Percentiles rank a stretch among this genome's conserved stretches.
Evolutionary conservation across 92 coral and sea anemone genomes (phyloP).

Genomic region (Epizoanthus illoricatus): DNA sequence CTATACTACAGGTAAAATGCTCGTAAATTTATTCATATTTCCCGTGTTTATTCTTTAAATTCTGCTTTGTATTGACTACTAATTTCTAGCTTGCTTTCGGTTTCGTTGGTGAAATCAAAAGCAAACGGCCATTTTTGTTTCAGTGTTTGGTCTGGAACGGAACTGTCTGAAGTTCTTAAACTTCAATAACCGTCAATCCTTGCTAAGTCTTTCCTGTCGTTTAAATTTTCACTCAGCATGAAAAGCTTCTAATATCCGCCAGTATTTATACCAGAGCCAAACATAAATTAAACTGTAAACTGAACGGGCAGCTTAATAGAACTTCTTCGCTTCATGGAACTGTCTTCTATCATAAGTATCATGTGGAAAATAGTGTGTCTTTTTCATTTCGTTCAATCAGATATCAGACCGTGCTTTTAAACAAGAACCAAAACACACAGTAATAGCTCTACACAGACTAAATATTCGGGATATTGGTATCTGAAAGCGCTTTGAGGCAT

Average conservation of each 20-base stretch:
- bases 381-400: conserved; percentile 8
- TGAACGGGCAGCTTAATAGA: background rate
- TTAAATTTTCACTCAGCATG: conserved; percentile 20
- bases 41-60: conserved; percentile 23
- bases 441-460: conserved; percentile 9
- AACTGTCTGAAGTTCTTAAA: conserved; percentile 11
- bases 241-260: conserved; percentile 34
- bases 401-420: conserved; percentile 5
- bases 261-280: conserved; percentile 6
- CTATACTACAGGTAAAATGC: conserved; percentile 66
- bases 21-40: conserved; percentile 30
- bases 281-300: background rate
- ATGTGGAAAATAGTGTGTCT: background rate
- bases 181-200: conserved; percentile 20
- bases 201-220: conserved; percentile 38
- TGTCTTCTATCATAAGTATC: conserved; percentile 1
- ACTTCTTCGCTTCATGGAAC: conserved; percentile 24
- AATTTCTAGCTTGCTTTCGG: conserved; percentile 29
- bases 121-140: conserved; percentile 25
- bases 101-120: conserved; percentile 10
- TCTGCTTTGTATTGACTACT: conserved; percentile 24
- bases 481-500: conserved; percentile 29
- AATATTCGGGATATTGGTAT: conserved; percentile 16
- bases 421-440: conserved; percentile 5
- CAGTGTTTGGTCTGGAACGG: background rate